Evolutionary conservation across 2,797 vertebrate species (phyloP), one percentile per base, ranked within the genome.

Genomic region (Phrynocephalus guinanensis): DNA sequence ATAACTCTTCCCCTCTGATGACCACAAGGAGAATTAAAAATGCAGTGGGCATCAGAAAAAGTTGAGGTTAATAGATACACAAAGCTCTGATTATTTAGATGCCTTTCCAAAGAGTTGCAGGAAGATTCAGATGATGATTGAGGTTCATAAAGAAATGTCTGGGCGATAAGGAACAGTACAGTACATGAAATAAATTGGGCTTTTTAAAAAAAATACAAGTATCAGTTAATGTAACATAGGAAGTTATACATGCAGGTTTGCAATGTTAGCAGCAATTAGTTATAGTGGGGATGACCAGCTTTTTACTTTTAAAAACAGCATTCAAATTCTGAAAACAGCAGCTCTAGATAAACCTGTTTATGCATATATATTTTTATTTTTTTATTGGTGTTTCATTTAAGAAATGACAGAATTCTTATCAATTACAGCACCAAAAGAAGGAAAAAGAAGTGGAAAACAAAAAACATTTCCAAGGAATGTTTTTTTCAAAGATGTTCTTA

Each of bases 401-500:
- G 22, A 76, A 76, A 76, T 24, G 2, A 76, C 6, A 6, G 20
- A 73, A 48, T 3, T 3, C 38, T 44, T 48, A 9, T 16, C 33
- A 76, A 38, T 48, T 76, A 76, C 24, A 38, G 38, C 33, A 44
- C 33, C 75, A 83, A 75, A 91, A 85, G 3, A 71, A 15, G 33
- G 33, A 15, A 70, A 70, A 33, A n/a, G 50, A 13, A 38, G 63
- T 20, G 16, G 84, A 50, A 91, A 82, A 44, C 38, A 71, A 6
- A 56, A 56, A 48, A 84, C 87, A 87, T 89, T 24, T 86, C 82
- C 87, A 86, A 28, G 44, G 90, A 84, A 79, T 83, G 20, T 8
- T 73, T 56, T 82, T n/a, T 67, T n/a, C 38, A 44, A n/a, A 91
- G 78, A 88, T 84, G 88, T 89, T 84, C 52, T 76, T 88, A 91